These are phyloP conservation scores for Epinephelus awoara DNA, from an alignment of 2,797 vertebrate species.

Conservation along the genomic window DNA sequence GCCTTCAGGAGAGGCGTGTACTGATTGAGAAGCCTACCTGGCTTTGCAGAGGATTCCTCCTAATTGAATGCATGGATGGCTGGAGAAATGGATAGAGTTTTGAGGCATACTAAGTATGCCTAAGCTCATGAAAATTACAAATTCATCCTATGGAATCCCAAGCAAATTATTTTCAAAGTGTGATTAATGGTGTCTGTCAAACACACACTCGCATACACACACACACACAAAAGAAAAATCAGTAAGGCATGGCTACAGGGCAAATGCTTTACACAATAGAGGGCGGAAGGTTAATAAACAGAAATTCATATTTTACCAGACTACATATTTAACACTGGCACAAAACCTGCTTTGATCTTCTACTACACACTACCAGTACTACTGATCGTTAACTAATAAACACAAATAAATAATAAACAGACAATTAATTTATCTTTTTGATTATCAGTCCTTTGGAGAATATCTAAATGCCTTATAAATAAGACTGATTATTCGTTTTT, in stretches of 20 bases:
- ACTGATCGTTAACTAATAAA: neutral
- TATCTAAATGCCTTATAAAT: neutral
- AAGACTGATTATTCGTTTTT: neutral
- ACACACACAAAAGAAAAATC: slow-evolving; percentile 51
- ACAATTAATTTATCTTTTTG: neutral
- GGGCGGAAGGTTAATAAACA: slow-evolving; percentile 50
- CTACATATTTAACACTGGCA: slow-evolving; percentile 15
- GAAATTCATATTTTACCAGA: slow-evolving; percentile 38
- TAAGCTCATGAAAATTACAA: slow-evolving; percentile 77
- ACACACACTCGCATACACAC: slow-evolving; percentile 21
- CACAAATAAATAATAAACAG: neutral
- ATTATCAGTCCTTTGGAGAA: neutral
- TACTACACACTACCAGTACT: neutral
- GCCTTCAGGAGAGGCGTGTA: slow-evolving; percentile 33
- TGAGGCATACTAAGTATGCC: slow-evolving; percentile 65
- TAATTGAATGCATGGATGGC: slow-evolving; percentile 79
- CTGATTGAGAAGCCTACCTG: slow-evolving; percentile 73
- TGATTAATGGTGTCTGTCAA: slow-evolving; percentile 81
- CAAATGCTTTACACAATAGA: slow-evolving; percentile 56
- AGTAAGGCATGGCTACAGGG: slow-evolving; percentile 52
- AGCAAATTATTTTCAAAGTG: slow-evolving; percentile 82
- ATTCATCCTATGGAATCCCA: slow-evolving; percentile 73
- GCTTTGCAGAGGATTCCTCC: slow-evolving; percentile 63
- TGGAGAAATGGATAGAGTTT: slow-evolving; percentile 72
- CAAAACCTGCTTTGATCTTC: neutral